Percentiles rank a stretch among this genome's conserved stretches.
phyloP scores from a whole-genome alignment of 2,888 invertebrate genomes.

The Ptychoptera albimana region DNA sequence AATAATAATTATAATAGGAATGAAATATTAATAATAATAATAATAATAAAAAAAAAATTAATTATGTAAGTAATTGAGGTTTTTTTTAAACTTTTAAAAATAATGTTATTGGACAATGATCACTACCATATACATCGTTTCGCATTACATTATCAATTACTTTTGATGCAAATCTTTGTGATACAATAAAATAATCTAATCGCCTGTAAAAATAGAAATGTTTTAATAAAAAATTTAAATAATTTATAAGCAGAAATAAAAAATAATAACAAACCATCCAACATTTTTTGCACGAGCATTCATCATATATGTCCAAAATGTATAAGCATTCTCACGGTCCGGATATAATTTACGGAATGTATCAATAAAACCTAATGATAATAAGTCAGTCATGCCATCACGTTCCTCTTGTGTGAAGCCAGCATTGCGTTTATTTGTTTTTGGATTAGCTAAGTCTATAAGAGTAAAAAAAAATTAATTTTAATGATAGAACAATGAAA shows the following conservation, averaged over 20 bases:
- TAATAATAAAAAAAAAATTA: background rate
- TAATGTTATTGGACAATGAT: conserved; percentile 86
- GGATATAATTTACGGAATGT: conserved; percentile 79
- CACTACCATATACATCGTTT: conserved; percentile 73
- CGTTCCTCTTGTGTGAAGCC: conserved; percentile 94
- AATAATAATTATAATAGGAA: too few species aligned
- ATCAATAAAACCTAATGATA: conserved; percentile 73
- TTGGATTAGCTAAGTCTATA: conserved; percentile 80
- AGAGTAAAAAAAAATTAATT: conserved; percentile 22
- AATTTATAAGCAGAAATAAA: background rate
- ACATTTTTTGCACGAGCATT: conserved; percentile 79
- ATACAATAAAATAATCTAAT: conserved; percentile 87
- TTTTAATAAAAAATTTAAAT: conserved; percentile 7
- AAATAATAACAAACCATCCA: conserved; percentile 50
- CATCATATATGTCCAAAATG: conserved; percentile 90
- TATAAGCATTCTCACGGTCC: conserved; percentile 63
- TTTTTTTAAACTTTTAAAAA: conserved; percentile 38
- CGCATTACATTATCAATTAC: conserved; percentile 78
- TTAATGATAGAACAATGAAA: background rate
- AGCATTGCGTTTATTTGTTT: conserved; percentile 79
- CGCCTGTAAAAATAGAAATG: conserved; percentile 47
- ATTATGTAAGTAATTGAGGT: background rate
- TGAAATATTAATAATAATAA: background rate
- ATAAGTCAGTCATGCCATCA: conserved; percentile 71
- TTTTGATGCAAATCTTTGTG: conserved; percentile 56